Conservation (phyloP, 1,140 invertebrate genomes). For the Trinorchestia longiramus region DNA sequence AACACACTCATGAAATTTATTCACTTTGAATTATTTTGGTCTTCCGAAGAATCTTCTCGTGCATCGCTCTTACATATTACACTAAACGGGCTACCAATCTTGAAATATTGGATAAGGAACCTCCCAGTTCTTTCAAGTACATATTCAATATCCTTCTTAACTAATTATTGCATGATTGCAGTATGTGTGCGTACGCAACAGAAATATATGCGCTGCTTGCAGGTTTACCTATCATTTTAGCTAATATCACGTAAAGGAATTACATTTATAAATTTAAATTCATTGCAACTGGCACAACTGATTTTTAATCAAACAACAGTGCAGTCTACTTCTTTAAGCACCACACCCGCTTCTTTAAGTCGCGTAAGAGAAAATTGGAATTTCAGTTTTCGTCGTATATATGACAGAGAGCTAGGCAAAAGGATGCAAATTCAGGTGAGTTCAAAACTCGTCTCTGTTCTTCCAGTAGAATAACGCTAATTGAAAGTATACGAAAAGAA, state of each 20-base stretch:
- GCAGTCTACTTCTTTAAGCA: too few species aligned
- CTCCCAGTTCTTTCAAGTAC: too few species aligned
- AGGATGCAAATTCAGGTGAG: background rate
- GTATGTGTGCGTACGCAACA: too few species aligned
- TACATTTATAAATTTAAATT: too few species aligned
- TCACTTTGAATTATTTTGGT: background rate
- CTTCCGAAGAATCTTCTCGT: background rate
- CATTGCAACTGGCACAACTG: too few species aligned
- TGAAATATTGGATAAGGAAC: too few species aligned
- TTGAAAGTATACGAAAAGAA: background rate
- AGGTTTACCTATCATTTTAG: background rate
- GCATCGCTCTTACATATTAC: background rate
- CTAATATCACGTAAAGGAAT: background rate
- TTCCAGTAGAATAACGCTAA: background rate
- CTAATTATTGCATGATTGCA: too few species aligned
- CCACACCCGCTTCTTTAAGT: background rate
- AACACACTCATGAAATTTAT: background rate
- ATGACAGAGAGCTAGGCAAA: background rate
- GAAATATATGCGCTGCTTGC: too few species aligned
- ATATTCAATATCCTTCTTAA: too few species aligned
- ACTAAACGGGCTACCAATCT: background rate
- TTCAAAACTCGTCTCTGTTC: background rate
- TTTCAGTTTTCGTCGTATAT: background rate
- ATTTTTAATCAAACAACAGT: too few species aligned
- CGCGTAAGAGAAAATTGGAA: background rate